A percentile compares a stretch with the other conserved stretches of the same genome.
Conservation (phyloP, 2,797 vertebrate species). For the Moxostoma hubbsi region DNA sequence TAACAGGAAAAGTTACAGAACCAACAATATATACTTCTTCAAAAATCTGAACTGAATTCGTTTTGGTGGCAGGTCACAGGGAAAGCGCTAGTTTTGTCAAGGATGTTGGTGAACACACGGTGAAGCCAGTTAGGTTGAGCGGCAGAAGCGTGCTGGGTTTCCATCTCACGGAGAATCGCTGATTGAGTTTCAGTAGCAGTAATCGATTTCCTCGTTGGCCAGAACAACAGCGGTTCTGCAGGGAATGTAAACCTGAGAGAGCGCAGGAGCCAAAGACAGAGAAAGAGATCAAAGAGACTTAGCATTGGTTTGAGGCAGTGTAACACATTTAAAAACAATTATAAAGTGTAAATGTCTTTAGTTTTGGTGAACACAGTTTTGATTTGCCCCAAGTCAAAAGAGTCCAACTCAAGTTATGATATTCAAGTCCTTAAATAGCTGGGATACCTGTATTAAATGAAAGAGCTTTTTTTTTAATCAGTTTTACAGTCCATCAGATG, state of each 20-base stretch:
- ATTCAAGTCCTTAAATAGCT: too few relatives aligned
- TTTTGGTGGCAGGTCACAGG: background rate
- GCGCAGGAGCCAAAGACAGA: conserved; percentile 36
- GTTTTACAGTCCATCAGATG: too few relatives aligned
- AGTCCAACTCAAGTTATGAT: too few relatives aligned
- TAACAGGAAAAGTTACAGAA: background rate
- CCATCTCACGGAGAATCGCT: conserved; percentile 58
- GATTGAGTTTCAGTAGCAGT: conserved; percentile 79
- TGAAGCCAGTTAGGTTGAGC: conserved; percentile 52
- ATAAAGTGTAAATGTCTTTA: conserved; percentile 4
- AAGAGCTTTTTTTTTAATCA: too few relatives aligned
- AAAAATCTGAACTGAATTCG: background rate
- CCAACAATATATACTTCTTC: background rate
- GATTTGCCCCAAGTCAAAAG: too few relatives aligned
- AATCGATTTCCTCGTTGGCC: conserved; percentile 85
- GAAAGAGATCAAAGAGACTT: conserved; percentile 49
- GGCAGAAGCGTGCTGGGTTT: conserved; percentile 69
- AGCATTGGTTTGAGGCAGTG: conserved; percentile 62
- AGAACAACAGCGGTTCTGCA: conserved; percentile 94
- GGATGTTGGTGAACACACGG: conserved; percentile 4
- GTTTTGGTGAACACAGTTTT: background rate
- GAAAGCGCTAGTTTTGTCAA: background rate
- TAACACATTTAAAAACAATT: conserved; percentile 25
- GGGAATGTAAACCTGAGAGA: conserved; percentile 94
- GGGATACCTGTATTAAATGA: too few relatives aligned